Percentiles rank a stretch among this genome's conserved stretches.
These are phyloP conservation scores for Mandrillus leucophaeus DNA, from an alignment of 2,113 vertebrate genomes.

Conservation along the genomic window DNA sequence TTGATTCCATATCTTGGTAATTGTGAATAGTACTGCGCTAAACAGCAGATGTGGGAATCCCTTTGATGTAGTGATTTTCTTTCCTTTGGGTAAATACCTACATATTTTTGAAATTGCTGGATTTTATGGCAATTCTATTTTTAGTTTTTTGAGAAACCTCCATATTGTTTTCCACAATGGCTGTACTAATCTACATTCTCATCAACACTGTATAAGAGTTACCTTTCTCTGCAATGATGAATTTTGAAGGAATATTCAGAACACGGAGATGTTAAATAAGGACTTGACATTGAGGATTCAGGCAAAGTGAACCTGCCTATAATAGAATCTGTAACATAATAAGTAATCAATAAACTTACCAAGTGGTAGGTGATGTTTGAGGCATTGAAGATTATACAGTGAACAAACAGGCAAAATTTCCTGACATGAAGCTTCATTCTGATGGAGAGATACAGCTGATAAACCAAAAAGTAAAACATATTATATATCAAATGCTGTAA, in stretches of 20 bases:
- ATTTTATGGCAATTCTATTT: background rate
- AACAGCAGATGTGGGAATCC: background rate
- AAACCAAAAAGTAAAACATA: background rate
- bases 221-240: background rate
- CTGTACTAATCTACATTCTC: background rate
- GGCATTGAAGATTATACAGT: background rate
- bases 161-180: background rate
- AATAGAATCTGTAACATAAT: background rate
- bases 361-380: background rate
- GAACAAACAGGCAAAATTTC: background rate
- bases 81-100: background rate
- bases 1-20: background rate
- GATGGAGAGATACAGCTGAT: background rate
- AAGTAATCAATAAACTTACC: background rate
- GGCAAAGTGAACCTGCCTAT: background rate
- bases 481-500: background rate
- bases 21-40: background rate
- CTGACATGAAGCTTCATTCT: background rate
- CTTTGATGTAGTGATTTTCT: background rate
- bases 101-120: background rate
- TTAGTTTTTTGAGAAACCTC: background rate
- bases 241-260: background rate
- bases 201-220: background rate
- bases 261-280: background rate
- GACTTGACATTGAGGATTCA: background rate